Percentiles rank a stretch among this genome's conserved stretches.
Evolutionary conservation across 2,888 invertebrate species (phyloP).

Genomic region (Rhogogaster chlorosoma): DNA sequence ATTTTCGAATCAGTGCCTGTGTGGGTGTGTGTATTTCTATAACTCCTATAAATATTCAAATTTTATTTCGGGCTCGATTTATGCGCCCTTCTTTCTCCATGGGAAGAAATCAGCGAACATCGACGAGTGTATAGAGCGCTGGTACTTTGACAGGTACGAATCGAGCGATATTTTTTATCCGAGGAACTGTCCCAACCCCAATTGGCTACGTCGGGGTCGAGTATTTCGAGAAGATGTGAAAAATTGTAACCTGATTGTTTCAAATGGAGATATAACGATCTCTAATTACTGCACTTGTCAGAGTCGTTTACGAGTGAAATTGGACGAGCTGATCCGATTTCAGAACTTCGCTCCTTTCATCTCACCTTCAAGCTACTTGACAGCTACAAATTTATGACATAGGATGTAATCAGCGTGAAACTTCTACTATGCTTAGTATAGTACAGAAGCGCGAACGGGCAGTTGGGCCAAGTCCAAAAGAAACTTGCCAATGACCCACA

Average conservation of each 20-base stretch:
- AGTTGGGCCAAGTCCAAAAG: conserved; percentile 46
- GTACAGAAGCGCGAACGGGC: conserved; percentile 10
- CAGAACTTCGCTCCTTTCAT: conserved; percentile 22
- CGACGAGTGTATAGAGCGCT: not conserved
- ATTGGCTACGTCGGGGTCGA: not conserved
- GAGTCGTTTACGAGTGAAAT: conserved; percentile 21
- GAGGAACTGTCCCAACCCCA: not conserved
- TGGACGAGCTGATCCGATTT: conserved; percentile 27
- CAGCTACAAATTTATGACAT: conserved; percentile 36
- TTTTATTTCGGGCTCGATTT: not conserved
- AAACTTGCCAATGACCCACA: conserved; percentile 42
- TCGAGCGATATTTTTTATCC: not conserved
- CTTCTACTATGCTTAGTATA: not conserved
- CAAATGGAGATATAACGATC: conserved; percentile 20
- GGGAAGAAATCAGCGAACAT: not conserved
- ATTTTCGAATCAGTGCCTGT: not conserved
- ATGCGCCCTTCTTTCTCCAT: not conserved
- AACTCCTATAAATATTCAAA: not conserved
- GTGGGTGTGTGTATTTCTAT: not conserved
- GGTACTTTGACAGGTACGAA: not conserved
- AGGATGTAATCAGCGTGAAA: conserved; percentile 34
- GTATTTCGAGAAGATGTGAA: not conserved
- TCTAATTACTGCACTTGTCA: not conserved
- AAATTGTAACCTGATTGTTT: conserved; percentile 11
- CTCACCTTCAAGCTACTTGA: conserved; percentile 6